Evolutionary conservation across 2,888 invertebrate species (phyloP).

Genomic region (Abscondita cerata): DNA sequence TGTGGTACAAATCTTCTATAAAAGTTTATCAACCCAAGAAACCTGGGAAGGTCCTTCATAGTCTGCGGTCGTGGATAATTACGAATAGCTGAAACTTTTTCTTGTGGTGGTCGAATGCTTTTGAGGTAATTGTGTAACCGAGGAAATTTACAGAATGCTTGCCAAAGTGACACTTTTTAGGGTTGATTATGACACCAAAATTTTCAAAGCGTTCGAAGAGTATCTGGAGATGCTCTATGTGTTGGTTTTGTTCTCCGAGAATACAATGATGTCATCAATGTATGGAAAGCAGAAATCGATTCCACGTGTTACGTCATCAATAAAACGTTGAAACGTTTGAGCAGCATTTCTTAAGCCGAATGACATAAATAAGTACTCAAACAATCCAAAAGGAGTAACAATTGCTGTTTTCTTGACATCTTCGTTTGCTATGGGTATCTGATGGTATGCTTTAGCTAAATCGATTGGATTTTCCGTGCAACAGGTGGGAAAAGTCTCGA

Average conservation of each 20-base stretch:
- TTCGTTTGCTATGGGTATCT: slow-evolving; percentile 48
- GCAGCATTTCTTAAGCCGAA: slow-evolving; percentile 51
- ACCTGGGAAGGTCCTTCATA: no score
- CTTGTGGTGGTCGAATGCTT: no score
- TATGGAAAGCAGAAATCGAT: neutral
- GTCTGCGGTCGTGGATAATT: no score
- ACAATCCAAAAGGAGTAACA: slow-evolving; percentile 51
- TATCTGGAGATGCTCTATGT: neutral
- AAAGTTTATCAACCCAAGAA: neutral
- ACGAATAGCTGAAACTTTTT: no score
- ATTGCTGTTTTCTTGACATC: slow-evolving; percentile 54
- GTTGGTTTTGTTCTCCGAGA: neutral
- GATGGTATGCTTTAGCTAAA: slow-evolving; percentile 45
- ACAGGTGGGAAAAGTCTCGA: neutral
- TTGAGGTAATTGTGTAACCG: no score
- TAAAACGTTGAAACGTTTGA: slow-evolving; percentile 51
- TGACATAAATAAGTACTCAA: slow-evolving; percentile 47
- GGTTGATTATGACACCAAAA: no score
- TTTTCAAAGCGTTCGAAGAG: no score
- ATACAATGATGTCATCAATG: slow-evolving; percentile 2
- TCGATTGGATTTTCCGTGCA: slow-evolving; percentile 8
- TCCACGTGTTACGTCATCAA: slow-evolving; percentile 43
- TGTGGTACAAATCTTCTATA: neutral
- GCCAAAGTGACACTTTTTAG: no score
- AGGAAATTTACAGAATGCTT: no score